Conservation (phyloP, 1,140 invertebrate genomes). For the Brachionus rotundiformis region DNA sequence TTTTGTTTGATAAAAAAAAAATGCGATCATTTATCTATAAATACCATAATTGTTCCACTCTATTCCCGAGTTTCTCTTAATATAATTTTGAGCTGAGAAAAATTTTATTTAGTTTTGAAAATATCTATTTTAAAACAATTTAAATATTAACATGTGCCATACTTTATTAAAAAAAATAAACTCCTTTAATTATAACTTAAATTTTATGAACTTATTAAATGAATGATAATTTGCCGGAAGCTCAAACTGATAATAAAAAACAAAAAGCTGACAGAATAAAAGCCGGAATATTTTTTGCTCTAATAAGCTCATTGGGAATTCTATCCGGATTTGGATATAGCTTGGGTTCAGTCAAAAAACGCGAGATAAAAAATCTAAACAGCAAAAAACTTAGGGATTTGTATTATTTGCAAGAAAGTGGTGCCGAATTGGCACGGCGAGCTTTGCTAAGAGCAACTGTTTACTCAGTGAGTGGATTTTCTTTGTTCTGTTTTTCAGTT, state of each 20-base stretch:
- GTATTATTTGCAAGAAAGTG: constrained; percentile 35
- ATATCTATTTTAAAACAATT: background rate
- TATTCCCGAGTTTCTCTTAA: background rate
- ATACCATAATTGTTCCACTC: background rate
- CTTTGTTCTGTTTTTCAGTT: constrained; percentile 17
- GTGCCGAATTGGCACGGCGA: constrained; percentile 8
- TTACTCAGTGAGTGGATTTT: constrained; percentile 31
- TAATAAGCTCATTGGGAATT: constrained; percentile 22
- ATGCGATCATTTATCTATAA: background rate
- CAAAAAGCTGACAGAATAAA: constrained; percentile 44
- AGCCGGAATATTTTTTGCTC: constrained; percentile 46
- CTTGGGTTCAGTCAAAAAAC: constrained; percentile 12
- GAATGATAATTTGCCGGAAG: constrained; percentile 5
- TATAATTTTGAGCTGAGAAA: background rate
- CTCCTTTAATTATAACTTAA: too few relatives aligned
- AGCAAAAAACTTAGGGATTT: background rate
- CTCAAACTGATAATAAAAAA: constrained; percentile 29
- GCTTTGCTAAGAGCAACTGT: constrained; percentile 48
- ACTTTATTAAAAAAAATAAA: too few relatives aligned
- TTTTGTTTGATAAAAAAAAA: background rate
- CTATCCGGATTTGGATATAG: constrained; percentile 34
- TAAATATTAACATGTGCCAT: background rate
- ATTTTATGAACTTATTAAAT: constrained; percentile 7
- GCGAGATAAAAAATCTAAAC: constrained; percentile 17
- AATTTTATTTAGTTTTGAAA: constrained; percentile 34